Evolutionary conservation across 2,797 vertebrate genomes (phyloP).

Genomic region (Dendrocincla tyrannina): DNA sequence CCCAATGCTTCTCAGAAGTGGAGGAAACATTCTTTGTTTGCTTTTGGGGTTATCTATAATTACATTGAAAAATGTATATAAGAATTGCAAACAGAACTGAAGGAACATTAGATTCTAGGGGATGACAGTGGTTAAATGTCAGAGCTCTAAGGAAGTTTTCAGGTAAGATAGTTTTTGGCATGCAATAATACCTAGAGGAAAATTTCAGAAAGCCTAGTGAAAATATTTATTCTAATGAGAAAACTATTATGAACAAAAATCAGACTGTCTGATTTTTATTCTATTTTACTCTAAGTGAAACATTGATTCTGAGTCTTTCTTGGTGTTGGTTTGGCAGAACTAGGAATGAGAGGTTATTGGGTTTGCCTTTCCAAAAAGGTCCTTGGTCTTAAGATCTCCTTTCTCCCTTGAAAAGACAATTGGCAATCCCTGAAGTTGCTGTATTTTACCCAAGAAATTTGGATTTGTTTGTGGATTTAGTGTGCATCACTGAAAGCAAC

Average conservation of each 20-base stretch:
- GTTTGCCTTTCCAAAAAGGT: not conserved
- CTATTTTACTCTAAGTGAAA: not conserved
- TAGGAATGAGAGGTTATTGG: not conserved
- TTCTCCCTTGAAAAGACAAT: not conserved
- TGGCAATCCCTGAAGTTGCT: not conserved
- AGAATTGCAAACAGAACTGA: not conserved
- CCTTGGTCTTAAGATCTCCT: not conserved
- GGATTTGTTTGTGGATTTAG: not conserved
- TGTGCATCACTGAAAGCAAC: not conserved
- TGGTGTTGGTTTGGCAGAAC: not conserved
- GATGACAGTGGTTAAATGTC: not conserved
- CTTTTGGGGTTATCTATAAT: not conserved
- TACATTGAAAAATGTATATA: not conserved
- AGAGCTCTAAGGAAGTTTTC: not conserved
- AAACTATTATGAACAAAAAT: not conserved
- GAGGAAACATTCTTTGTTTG: not conserved
- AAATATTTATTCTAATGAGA: not conserved
- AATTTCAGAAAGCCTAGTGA: not conserved
- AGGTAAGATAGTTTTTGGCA: not conserved
- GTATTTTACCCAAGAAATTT: not conserved
- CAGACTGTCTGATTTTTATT: not conserved
- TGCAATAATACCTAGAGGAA: not conserved
- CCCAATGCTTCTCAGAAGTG: not conserved
- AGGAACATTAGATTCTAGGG: not conserved
- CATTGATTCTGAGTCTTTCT: not conserved